A percentile compares a stretch with the other conserved stretches of the same genome.
phyloP scores from a whole-genome alignment of 2,888 invertebrate species.

The Drosophila prolongata region DNA sequence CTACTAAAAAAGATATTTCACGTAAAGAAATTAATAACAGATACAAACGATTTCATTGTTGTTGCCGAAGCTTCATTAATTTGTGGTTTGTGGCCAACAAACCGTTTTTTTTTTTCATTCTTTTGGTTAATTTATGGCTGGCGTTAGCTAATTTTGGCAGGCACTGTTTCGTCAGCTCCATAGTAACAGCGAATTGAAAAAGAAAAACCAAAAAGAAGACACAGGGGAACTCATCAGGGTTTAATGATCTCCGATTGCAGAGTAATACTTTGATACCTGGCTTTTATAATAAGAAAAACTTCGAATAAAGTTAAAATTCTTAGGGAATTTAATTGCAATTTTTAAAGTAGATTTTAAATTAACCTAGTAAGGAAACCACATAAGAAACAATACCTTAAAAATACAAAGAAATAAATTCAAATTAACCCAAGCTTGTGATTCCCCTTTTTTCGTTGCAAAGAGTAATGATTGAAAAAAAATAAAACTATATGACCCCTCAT shows the following conservation, averaged over 20 bases:
- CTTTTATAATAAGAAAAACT: neutral
- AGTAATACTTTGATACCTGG: neutral
- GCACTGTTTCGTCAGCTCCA: slow-evolving; percentile 44
- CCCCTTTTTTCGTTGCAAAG: neutral
- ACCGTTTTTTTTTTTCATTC: slow-evolving; percentile 1
- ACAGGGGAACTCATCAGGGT: neutral
- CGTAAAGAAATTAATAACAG: slow-evolving; percentile 57
- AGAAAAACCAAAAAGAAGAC: neutral
- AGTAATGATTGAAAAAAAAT: neutral
- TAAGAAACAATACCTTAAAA: too few species aligned
- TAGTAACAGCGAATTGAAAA: slow-evolving; percentile 48
- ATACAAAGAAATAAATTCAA: too few species aligned
- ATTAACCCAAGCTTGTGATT: neutral
- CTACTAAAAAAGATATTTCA: slow-evolving; percentile 63
- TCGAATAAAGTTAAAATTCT: neutral
- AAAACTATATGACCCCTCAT: neutral
- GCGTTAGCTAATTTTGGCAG: slow-evolving; percentile 67
- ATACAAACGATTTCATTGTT: slow-evolving; percentile 23
- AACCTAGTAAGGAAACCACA: too few species aligned
- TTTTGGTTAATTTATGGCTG: slow-evolving; percentile 66
- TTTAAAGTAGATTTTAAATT: too few species aligned
- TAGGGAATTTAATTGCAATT: too few species aligned
- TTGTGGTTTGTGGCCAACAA: slow-evolving; percentile 46
- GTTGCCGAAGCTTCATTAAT: slow-evolving; percentile 15
- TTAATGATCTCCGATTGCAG: slow-evolving; percentile 6